A percentile compares a stretch with the other conserved stretches of the same genome.
Evolutionary conservation across 2,888 invertebrate species (phyloP).

Genomic region (Elysia crispata): DNA sequence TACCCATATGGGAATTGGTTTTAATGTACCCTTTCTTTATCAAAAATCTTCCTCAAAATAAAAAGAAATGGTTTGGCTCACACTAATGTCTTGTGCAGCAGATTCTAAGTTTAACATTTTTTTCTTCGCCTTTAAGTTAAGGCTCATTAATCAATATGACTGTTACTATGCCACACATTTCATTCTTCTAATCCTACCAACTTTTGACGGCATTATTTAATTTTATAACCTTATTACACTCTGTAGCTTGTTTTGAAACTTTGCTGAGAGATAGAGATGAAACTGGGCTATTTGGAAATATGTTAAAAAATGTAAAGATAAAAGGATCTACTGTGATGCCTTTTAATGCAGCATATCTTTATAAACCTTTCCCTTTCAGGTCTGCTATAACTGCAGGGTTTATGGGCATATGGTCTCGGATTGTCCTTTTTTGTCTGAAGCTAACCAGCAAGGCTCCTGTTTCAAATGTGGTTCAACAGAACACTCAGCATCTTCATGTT

Average conservation of each 20-base stretch:
- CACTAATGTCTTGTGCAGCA: no score
- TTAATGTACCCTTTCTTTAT: no score
- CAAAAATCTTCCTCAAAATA: no score
- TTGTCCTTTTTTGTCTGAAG: conserved; percentile 45
- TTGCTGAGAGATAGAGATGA: background rate
- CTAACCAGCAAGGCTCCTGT: conserved; percentile 39
- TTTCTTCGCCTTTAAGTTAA: no score
- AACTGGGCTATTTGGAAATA: background rate
- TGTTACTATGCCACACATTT: no score
- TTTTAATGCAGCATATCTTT: background rate
- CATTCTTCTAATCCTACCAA: no score
- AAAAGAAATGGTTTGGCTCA: no score
- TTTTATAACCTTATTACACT: background rate
- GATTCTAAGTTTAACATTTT: no score
- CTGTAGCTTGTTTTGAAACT: background rate
- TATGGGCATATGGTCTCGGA: conserved; percentile 46
- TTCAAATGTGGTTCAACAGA: conserved; percentile 52
- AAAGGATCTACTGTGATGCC: background rate
- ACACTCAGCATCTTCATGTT: conserved; percentile 43
- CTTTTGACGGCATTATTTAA: no score
- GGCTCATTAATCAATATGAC: no score
- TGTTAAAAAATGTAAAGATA: no score
- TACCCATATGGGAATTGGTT: no score
- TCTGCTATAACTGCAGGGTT: conserved; percentile 46
- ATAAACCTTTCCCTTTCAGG: conserved; percentile 18